phyloP scores from a whole-genome alignment of 2,888 invertebrate species.

The Nasonovia ribisnigri region DNA sequence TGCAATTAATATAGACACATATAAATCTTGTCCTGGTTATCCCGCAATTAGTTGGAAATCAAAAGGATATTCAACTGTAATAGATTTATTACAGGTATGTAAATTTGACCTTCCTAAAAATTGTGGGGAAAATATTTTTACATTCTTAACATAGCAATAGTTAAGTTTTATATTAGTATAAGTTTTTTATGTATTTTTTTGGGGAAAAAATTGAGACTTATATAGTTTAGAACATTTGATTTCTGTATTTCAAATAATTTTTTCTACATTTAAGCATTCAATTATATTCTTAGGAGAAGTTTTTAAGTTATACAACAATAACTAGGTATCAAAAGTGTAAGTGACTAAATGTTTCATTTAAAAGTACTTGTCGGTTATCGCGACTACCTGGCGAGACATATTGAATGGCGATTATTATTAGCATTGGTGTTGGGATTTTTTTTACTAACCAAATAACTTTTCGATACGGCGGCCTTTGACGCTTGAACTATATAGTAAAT shows the following conservation, averaged over 20 bases:
- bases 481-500: too few relatives aligned
- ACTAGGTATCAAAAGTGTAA: neutral
- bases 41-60: conserved; percentile 81
- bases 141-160: neutral
- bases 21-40: conserved; percentile 80
- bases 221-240: neutral
- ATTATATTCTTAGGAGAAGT: neutral
- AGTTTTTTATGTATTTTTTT: neutral
- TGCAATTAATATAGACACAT: conserved; percentile 75
- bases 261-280: neutral
- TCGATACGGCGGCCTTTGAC: too few relatives aligned
- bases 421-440: too few relatives aligned
- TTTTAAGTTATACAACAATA: neutral
- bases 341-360: neutral
- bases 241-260: neutral
- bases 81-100: conserved; percentile 79
- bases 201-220: too few relatives aligned
- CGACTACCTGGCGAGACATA: too few relatives aligned
- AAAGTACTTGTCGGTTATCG: neutral
- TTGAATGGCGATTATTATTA: too few relatives aligned
- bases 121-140: neutral
- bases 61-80: conserved; percentile 78
- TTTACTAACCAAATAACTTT: too few relatives aligned
- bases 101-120: conserved; percentile 5
- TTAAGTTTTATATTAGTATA: neutral